These are phyloP conservation scores for Toxotes lorentzi DNA, from an alignment of 2,797 vertebrate species.

Conservation along the genomic window DNA sequence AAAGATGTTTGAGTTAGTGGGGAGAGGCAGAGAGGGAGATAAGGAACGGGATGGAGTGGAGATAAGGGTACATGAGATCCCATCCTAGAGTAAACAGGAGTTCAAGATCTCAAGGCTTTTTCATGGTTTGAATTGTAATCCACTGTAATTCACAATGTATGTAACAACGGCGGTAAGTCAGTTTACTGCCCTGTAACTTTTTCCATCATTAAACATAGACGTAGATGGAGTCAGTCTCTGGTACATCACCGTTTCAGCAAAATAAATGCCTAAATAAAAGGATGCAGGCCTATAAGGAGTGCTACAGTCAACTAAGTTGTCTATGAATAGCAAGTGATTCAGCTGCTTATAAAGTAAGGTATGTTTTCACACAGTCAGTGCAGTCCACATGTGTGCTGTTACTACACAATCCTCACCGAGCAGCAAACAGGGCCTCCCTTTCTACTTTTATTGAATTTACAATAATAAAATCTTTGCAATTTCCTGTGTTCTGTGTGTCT, in stretches of 20 bases:
- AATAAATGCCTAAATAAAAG: not conserved
- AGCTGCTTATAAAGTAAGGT: constrained; percentile 20
- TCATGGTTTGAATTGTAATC: not conserved
- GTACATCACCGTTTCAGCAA: constrained; percentile 1
- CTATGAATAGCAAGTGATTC: constrained; percentile 5
- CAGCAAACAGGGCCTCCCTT: constrained; percentile 68
- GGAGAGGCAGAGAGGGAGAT: constrained; percentile 3
- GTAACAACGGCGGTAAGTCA: constrained; percentile 1
- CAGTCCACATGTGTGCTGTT: constrained; percentile 32
- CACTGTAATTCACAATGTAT: constrained; percentile 14
- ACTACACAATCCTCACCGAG: constrained; percentile 61
- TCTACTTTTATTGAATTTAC: constrained; percentile 85
- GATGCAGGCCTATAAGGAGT: not conserved
- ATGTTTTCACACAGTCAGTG: constrained; percentile 40
- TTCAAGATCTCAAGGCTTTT: constrained; percentile 12
- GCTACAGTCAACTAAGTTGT: constrained; percentile 1
- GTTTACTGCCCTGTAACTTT: not conserved
- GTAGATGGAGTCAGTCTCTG: not conserved
- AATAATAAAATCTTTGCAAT: constrained; percentile 90
- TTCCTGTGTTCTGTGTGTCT: constrained; percentile 84
- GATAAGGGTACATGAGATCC: constrained; percentile 3
- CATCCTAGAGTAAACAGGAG: constrained; percentile 13
- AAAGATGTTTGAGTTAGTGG: not conserved
- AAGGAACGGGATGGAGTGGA: not conserved
- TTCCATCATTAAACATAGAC: constrained; percentile 2